phyloP scores from a whole-genome alignment of 2,888 invertebrate genomes.

The Caenorhabditis sinica region DNA sequence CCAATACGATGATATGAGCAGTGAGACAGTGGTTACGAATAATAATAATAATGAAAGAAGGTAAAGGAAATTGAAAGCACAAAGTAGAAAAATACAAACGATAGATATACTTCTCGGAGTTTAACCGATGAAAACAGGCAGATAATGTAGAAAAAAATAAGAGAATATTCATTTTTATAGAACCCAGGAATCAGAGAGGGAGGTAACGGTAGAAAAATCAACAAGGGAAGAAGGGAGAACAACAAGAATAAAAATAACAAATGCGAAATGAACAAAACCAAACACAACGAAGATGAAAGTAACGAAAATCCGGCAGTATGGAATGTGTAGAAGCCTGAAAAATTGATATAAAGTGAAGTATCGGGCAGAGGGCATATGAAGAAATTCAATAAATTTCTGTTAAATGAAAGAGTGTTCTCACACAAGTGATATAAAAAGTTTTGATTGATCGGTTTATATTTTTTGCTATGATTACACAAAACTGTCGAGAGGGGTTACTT shows the following conservation, averaged over 20 bases:
- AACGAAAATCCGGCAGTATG: slow-evolving; percentile 47
- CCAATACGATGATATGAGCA: no score
- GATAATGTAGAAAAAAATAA: slow-evolving; percentile 8
- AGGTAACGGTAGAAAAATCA: not conserved
- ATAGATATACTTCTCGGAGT: not conserved
- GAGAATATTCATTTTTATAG: not conserved
- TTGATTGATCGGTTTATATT: slow-evolving; percentile 39
- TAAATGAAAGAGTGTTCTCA: slow-evolving; percentile 23
- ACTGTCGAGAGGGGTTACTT: not conserved
- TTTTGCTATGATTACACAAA: not conserved
- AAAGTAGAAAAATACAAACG: not conserved
- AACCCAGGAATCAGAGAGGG: not conserved
- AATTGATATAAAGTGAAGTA: slow-evolving; percentile 28
- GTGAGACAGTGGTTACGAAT: not conserved
- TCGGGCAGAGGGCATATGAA: not conserved
- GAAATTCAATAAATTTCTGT: slow-evolving; percentile 25
- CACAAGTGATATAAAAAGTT: slow-evolving; percentile 32
- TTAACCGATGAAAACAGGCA: not conserved
- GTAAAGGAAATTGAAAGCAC: not conserved
- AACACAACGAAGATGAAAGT: slow-evolving; percentile 36
- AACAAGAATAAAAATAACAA: slow-evolving; percentile 49
- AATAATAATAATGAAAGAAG: not conserved
- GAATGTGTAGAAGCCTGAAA: slow-evolving; percentile 75
- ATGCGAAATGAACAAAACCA: slow-evolving; percentile 3
- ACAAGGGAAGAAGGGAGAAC: slow-evolving; percentile 21